These are phyloP conservation scores for Oreochromis niloticus DNA, from an alignment of 2,113 vertebrate species.

Conservation along the genomic window DNA sequence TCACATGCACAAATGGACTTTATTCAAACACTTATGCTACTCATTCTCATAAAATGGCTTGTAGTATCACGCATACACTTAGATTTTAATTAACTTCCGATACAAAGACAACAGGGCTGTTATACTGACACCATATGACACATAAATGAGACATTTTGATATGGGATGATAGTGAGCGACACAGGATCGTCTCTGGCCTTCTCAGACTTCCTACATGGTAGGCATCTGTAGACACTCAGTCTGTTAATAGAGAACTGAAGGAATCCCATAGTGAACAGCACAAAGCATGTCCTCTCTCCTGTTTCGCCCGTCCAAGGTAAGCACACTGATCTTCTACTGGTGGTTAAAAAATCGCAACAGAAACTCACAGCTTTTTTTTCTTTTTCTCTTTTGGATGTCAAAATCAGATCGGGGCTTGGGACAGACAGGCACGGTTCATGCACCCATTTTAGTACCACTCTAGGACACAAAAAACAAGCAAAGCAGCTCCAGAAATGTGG, in stretches of 20 bases:
- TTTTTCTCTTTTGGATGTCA: conserved; percentile 58
- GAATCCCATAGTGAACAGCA: conserved; percentile 59
- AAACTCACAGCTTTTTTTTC: conserved; percentile 75
- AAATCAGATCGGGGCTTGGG: conserved; percentile 60
- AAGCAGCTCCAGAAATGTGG: conserved; percentile 72
- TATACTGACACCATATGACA: conserved; percentile 38
- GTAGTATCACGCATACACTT: conserved; percentile 27
- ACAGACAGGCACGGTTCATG: conserved; percentile 60
- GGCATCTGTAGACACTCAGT: conserved; percentile 58
- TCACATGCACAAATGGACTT: conserved; percentile 11
- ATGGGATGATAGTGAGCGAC: conserved; percentile 24
- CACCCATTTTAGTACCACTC: conserved; percentile 81
- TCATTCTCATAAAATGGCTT: conserved; percentile 36
- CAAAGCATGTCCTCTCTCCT: conserved; percentile 53
- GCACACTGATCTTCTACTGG: conserved; percentile 47
- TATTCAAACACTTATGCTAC: conserved; percentile 5
- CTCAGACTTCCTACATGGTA: conserved; percentile 73
- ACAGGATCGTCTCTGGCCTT: conserved; percentile 50
- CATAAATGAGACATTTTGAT: conserved; percentile 31
- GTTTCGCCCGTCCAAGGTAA: conserved; percentile 44
- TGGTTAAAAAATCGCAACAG: conserved; percentile 42
- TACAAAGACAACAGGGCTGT: conserved; percentile 39
- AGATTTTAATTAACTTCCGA: conserved; percentile 25
- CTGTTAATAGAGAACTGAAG: conserved; percentile 56
- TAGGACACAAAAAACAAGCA: conserved; percentile 68